Evolutionary conservation across 2,888 invertebrate species (phyloP).

Genomic region (Rhagonycha lutea): DNA sequence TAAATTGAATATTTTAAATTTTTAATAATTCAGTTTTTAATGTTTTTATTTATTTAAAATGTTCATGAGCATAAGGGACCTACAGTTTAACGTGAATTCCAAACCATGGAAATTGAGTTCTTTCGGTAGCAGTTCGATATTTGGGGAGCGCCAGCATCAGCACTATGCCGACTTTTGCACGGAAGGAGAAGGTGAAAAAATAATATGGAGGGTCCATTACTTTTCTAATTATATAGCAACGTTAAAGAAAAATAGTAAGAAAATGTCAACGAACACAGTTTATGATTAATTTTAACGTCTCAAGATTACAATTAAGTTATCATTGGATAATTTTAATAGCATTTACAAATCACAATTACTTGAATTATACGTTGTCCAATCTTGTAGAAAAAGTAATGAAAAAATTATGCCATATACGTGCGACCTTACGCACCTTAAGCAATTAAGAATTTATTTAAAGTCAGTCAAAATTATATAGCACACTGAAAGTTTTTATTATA

Average conservation of each 20-base stretch:
- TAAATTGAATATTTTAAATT: no score
- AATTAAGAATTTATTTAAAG: neutral
- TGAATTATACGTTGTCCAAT: neutral
- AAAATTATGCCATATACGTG: slow-evolving; percentile 5
- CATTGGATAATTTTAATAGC: neutral
- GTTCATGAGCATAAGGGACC: no score
- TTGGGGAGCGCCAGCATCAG: no score
- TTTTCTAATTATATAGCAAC: neutral
- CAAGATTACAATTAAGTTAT: neutral
- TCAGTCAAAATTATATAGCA: neutral
- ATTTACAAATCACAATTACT: neutral
- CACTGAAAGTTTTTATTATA: neutral
- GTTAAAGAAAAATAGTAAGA: neutral
- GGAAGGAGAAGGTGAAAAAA: no score
- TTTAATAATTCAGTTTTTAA: no score
- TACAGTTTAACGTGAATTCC: no score
- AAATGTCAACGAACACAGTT: neutral
- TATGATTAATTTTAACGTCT: neutral
- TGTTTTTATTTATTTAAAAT: no score
- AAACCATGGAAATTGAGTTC: no score
- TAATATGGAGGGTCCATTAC: neutral
- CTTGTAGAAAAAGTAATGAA: neutral
- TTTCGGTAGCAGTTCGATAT: no score
- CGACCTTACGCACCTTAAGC: slow-evolving; percentile 6
- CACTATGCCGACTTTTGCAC: no score